phyloP scores from a whole-genome alignment of 2,113 vertebrate species.

The Peromyscus californicus region DNA sequence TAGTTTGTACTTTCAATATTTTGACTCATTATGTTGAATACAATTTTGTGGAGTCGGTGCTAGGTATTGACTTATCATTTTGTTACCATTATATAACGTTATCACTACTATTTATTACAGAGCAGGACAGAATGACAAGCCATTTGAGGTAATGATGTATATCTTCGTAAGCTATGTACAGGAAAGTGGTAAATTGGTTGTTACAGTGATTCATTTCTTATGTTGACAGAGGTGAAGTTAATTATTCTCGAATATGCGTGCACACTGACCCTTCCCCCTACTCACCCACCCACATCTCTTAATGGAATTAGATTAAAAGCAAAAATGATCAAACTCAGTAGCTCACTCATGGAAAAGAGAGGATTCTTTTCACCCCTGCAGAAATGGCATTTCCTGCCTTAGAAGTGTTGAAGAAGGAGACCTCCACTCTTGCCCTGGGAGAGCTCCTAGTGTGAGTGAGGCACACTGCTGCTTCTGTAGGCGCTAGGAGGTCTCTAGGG shows the following conservation, averaged over 20 bases:
- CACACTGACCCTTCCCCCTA: background rate
- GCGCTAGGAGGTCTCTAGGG: background rate
- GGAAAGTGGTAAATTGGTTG: background rate
- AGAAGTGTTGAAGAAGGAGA: constrained; percentile 4
- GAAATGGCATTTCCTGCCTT: constrained; percentile 52
- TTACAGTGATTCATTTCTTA: constrained; percentile 12
- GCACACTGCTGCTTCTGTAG: background rate
- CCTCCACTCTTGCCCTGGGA: background rate
- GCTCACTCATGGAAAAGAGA: constrained; percentile 25
- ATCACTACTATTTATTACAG: background rate
- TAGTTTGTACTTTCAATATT: constrained; percentile 64
- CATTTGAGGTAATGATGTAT: constrained; percentile 77
- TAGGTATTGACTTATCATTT: background rate
- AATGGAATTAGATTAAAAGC: constrained; percentile 29
- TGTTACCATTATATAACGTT: background rate
- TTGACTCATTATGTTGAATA: constrained; percentile 70
- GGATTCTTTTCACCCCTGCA: background rate
- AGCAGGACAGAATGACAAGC: constrained; percentile 61
- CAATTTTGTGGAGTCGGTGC: constrained; percentile 55
- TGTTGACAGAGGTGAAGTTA: constrained; percentile 41
- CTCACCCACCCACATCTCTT: background rate
- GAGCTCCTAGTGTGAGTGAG: background rate
- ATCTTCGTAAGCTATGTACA: constrained; percentile 75
- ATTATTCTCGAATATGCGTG: background rate
- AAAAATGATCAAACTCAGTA: constrained; percentile 62